Percentiles rank a stretch among this genome's conserved stretches.
These are phyloP conservation scores for Buceros bicornis DNA, from an alignment of 2,797 vertebrate species.

Conservation along the genomic window DNA sequence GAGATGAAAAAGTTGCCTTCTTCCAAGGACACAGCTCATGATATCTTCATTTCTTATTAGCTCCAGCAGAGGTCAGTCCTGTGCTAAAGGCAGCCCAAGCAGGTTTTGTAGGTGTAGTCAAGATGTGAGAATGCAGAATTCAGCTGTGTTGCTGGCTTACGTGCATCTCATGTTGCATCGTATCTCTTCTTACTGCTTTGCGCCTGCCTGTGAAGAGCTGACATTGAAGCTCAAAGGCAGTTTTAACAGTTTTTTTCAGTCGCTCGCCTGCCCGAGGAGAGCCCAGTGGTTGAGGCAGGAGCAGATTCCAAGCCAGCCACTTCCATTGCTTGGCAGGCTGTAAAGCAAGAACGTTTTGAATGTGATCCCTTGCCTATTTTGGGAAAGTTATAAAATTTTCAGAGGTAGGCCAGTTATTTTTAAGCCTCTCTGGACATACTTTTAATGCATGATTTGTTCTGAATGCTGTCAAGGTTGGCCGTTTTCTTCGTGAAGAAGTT, in stretches of 20 bases:
- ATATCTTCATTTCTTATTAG: background rate
- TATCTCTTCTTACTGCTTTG: background rate
- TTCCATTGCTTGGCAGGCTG: background rate
- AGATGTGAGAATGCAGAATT: background rate
- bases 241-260: background rate
- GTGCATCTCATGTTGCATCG: background rate
- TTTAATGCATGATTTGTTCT: conserved; percentile 53
- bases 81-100: background rate
- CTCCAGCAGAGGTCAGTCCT: conserved; percentile 3
- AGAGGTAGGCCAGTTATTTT: conserved; percentile 69
- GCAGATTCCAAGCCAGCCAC: background rate
- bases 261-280: background rate
- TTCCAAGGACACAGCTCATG: background rate
- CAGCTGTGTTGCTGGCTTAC: background rate
- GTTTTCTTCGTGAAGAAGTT: background rate
- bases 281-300: background rate
- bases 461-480: conserved; percentile 51
- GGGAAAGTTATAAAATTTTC: conserved; percentile 56
- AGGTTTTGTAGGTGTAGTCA: background rate
- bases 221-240: background rate
- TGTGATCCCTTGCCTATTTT: conserved; percentile 60
- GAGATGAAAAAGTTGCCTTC: background rate
- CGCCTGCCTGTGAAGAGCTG: background rate
- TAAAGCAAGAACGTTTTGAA: conserved; percentile 33
- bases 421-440: conserved; percentile 42